phyloP scores from a whole-genome alignment of 2,113 vertebrate species.

The Cichladusa arquata region DNA sequence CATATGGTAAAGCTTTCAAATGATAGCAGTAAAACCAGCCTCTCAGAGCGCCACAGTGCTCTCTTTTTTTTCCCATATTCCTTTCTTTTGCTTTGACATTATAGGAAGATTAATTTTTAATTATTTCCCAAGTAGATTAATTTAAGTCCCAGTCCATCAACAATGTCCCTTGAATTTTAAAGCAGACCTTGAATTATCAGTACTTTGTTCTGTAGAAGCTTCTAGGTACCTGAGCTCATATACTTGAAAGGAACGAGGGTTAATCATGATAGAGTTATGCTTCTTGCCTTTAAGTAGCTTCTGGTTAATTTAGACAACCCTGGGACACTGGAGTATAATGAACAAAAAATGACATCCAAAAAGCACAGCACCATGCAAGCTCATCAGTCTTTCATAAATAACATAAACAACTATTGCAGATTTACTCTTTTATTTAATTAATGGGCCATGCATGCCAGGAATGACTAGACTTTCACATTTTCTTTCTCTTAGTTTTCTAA shows the following conservation, averaged over 20 bases:
- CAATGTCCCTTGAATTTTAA: background rate
- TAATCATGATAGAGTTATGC: background rate
- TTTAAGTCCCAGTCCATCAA: background rate
- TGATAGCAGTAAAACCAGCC: background rate
- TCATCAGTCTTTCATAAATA: slow-evolving; percentile 18
- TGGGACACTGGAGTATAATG: background rate
- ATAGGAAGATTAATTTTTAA: background rate
- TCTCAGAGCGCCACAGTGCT: background rate
- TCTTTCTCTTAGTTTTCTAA: background rate
- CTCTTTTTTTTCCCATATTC: background rate
- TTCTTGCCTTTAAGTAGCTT: background rate
- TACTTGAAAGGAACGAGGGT: background rate
- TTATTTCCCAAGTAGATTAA: background rate
- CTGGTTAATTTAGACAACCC: background rate
- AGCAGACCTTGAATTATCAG: background rate
- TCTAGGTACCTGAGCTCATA: background rate
- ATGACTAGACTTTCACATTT: background rate
- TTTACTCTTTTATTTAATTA: slow-evolving; percentile 20
- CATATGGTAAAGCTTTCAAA: background rate
- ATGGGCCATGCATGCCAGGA: background rate
- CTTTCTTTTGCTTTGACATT: background rate
- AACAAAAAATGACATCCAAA: background rate
- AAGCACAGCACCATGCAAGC: background rate
- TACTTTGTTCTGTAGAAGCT: background rate
- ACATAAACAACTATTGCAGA: background rate